Base-by-base conservation (phyloP, 2,113 vertebrate genomes). In the Percopsis transmontana region DNA sequence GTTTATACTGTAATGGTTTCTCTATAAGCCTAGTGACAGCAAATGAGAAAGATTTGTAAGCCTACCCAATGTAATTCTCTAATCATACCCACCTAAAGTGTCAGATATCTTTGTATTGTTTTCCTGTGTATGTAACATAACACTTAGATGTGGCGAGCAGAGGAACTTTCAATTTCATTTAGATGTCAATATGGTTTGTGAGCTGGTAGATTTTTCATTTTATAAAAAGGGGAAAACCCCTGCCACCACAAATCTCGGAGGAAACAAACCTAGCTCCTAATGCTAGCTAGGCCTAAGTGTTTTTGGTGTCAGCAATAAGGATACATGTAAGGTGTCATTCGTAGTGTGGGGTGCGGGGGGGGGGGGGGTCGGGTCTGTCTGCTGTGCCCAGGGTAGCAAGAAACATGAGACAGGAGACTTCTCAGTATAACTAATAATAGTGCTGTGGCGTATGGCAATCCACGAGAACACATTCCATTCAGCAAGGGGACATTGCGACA, bases 351-450 rank as follows among this genome's bases (percentile, higher is more conserved):
- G 72, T 64, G 64, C 44, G 20, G 12, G 42, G 14, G 48, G 41
- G 51, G 24, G 21, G 15, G 44, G 51, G 66, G 50, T 23, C 10
- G 59, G 58, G 52, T 68, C 2, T 57, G 47, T 62, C 39, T 23
- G 66, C 41, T 50, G 68, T 23, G 50, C 42, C 18, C 68, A 44
- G 56, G 57, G 56, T 58, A 23, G 40, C 15, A n/a, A 41, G 85
- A 65, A 90, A 91, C 80, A 76, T 33, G 85, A 90, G 80, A 79
- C 11, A 23, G 72, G 55, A 56, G 56, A 58, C 65, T 88, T 87
- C 84, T 82, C 70, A 72, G 88, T 88, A 91, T 87, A 68, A 24
- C 48, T 92, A 93, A 90, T 91, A 92, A 93, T 93, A 93, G 88
- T 19, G 11, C 62, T 2, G 68, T 56, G 68, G 27, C 58, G 69